Percentiles rank a stretch among this genome's conserved stretches.
phyloP scores from a whole-genome alignment of 2,888 invertebrate genomes.

The Tenthredo mesomela region DNA sequence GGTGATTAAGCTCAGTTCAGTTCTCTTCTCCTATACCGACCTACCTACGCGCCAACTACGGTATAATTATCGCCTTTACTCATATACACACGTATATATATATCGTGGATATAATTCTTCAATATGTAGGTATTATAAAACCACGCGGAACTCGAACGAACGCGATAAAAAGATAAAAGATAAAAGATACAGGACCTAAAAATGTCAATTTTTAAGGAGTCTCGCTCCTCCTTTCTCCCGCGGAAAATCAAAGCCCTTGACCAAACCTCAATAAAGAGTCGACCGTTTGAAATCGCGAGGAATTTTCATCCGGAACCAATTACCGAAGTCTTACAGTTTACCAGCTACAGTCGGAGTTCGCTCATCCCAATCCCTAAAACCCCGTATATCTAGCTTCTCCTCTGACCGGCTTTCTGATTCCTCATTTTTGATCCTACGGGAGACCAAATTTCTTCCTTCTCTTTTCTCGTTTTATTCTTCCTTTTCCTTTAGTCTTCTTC shows the following conservation, averaged over 20 bases:
- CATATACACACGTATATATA: not conserved
- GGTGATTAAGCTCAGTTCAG: slow-evolving; percentile 44
- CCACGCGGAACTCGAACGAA: not conserved
- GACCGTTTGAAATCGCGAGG: slow-evolving; percentile 64
- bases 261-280: slow-evolving; percentile 30
- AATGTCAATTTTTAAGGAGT: slow-evolving; percentile 3
- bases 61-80: slow-evolving; percentile 15
- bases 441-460: slow-evolving; percentile 39
- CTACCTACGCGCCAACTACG: slow-evolving; percentile 15
- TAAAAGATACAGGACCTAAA: too few relatives aligned
- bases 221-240: not conserved
- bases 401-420: slow-evolving; percentile 20
- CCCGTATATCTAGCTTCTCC: not conserved
- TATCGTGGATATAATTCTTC: not conserved
- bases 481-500: slow-evolving; percentile 32
- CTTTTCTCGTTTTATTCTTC: slow-evolving; percentile 61
- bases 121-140: not conserved
- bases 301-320: slow-evolving; percentile 74
- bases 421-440: slow-evolving; percentile 12
- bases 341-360: not conserved
- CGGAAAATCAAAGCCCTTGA: slow-evolving; percentile 19
- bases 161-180: not conserved
- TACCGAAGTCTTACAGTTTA: slow-evolving; percentile 60
- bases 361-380: not conserved
- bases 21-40: not conserved